Conservation (phyloP, 2,113 vertebrate species). For the Perccottus glenii region DNA sequence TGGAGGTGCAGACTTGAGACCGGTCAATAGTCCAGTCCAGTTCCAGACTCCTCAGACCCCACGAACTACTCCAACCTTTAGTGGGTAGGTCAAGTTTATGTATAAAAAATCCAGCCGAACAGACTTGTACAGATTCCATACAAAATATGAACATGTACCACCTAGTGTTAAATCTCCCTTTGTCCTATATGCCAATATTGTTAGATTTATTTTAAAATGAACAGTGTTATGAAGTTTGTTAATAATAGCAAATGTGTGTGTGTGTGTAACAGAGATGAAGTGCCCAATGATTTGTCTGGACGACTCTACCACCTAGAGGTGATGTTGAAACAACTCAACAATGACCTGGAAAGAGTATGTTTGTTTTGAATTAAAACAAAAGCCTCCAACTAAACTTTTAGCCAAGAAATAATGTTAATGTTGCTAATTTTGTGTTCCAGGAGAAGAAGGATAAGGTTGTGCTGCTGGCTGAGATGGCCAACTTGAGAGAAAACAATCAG, state of each 20-base stretch:
- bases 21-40: conserved; percentile 79
- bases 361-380: background rate
- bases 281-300: conserved; percentile 81
- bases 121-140: background rate
- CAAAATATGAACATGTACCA: no score
- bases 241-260: conserved; percentile 4
- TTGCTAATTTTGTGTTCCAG: conserved; percentile 60
- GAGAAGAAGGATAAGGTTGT: conserved; percentile 93
- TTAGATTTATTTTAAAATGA: background rate
- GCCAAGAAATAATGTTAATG: background rate
- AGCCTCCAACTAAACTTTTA: background rate
- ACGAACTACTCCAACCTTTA: conserved; percentile 86
- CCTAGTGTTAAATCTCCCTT: no score
- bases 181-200: no score
- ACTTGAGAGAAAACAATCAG: conserved; percentile 90
- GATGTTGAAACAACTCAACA: conserved; percentile 91
- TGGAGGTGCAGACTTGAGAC: conserved; percentile 76
- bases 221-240: background rate
- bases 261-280: conserved; percentile 82
- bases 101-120: background rate
- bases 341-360: conserved; percentile 87
- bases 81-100: conserved; percentile 56
- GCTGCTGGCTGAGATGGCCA: conserved; percentile 88
- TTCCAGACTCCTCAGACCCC: conserved; percentile 85
- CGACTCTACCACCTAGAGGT: conserved; percentile 90